Evolutionary conservation across 2,888 invertebrate species (phyloP).

Genomic region (Amaurobius ferox): DNA sequence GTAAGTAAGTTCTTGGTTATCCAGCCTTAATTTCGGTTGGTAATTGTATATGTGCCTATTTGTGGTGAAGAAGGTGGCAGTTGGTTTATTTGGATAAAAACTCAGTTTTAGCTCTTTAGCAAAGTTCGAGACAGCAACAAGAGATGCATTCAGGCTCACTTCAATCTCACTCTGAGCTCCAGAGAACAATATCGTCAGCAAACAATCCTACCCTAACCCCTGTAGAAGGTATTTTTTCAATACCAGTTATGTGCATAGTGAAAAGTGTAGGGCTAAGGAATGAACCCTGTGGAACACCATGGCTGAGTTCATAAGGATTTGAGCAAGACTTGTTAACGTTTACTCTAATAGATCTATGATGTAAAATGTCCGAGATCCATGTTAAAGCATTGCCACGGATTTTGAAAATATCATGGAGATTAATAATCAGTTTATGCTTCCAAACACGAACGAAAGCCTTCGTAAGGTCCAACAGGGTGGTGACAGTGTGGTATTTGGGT

Average conservation of each 20-base stretch:
- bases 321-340: constrained; percentile 6
- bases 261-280: constrained; percentile 15
- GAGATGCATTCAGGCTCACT: not conserved
- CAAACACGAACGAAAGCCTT: constrained; percentile 16
- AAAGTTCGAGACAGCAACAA: not conserved
- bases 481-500: constrained; percentile 21
- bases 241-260: not conserved
- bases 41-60: too few relatives aligned
- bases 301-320: constrained; percentile 4
- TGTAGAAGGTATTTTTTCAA: not conserved
- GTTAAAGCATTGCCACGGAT: too few relatives aligned
- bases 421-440: constrained; percentile 20
- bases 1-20: constrained; percentile 17
- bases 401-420: constrained; percentile 10
- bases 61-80: not conserved
- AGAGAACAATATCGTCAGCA: not conserved
- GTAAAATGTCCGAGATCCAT: constrained; percentile 5
- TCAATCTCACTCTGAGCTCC: constrained; percentile 6
- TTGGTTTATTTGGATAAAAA: not conserved
- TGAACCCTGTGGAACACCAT: constrained; percentile 13
- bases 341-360: constrained; percentile 8
- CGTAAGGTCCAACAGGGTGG: constrained; percentile 12
- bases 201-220: too few relatives aligned
- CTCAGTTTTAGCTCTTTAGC: not conserved
- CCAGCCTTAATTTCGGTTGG: too few relatives aligned